Evolutionary conservation across 2,888 invertebrate genomes (phyloP).

Genomic region (Serrognathus titanus): DNA sequence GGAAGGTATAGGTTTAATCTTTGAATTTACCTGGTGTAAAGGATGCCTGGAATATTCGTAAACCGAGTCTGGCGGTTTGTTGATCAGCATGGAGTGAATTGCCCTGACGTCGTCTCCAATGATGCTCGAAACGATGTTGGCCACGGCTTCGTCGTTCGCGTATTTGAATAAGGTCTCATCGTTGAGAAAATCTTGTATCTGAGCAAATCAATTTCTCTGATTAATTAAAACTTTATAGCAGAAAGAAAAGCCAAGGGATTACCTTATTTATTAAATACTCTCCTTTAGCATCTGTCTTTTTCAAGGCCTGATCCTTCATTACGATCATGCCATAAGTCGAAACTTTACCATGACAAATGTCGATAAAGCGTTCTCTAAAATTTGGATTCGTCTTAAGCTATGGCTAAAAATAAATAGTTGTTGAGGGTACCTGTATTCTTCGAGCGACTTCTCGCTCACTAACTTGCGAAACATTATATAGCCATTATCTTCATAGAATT

Average conservation of each 20-base stretch:
- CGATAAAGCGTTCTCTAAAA: conserved; percentile 65
- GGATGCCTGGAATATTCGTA: conserved; percentile 60
- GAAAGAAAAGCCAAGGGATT: conserved; percentile 11
- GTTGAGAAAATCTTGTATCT: conserved; percentile 49
- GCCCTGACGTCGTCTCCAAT: conserved; percentile 70
- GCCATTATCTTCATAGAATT: conserved; percentile 79
- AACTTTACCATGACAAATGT: conserved; percentile 63
- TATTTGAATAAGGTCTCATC: conserved; percentile 72
- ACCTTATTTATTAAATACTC: conserved; percentile 69
- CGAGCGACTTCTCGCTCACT: conserved; percentile 62
- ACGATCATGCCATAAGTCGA: conserved; percentile 57
- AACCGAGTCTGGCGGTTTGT: conserved; percentile 78
- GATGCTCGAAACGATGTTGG: conserved; percentile 68
- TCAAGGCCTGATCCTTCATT: conserved; percentile 65
- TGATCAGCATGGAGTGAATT: conserved; percentile 83
- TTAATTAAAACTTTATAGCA: too few relatives aligned
- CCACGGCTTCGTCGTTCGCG: conserved; percentile 57
- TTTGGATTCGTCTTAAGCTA: too few relatives aligned
- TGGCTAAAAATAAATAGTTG: too few relatives aligned
- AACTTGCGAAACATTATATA: conserved; percentile 71
- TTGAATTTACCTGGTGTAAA: conserved; percentile 47
- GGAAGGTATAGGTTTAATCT: background rate
- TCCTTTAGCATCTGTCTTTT: conserved; percentile 56
- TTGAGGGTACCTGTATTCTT: conserved; percentile 61
- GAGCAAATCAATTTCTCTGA: background rate